phyloP scores from a whole-genome alignment of 2,797 vertebrate species.

The Carcharodon carcharias region DNA sequence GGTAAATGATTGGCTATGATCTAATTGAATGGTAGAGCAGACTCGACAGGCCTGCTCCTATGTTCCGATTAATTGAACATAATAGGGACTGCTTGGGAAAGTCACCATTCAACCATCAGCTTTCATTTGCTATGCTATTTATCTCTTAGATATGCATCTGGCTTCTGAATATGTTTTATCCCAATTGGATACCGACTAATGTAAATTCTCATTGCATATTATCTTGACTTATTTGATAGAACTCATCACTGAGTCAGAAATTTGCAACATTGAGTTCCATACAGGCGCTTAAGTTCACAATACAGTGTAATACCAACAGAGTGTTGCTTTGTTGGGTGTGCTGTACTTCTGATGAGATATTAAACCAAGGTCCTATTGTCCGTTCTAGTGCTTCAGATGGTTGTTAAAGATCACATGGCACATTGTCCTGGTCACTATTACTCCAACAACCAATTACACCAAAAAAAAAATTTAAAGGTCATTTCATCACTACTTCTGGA shows the following conservation, averaged over 20 bases:
- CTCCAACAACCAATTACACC: not conserved
- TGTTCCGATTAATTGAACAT: not conserved
- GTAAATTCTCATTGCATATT: not conserved
- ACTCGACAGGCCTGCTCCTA: too few species aligned
- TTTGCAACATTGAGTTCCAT: not conserved
- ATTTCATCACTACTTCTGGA: not conserved
- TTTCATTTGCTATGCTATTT: not conserved
- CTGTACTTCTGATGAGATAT: not conserved
- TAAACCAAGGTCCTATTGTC: not conserved
- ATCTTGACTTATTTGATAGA: not conserved
- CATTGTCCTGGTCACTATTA: not conserved
- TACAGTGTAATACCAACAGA: not conserved
- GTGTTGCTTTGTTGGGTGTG: not conserved
- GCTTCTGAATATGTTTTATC: not conserved
- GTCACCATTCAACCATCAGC: not conserved
- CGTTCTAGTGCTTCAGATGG: not conserved
- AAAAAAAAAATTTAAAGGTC: not conserved
- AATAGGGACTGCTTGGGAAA: not conserved
- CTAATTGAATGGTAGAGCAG: too few species aligned
- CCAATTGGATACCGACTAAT: not conserved
- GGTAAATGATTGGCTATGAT: too few species aligned
- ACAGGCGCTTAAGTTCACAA: not conserved
- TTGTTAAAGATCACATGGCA: not conserved
- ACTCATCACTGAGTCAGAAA: not conserved
- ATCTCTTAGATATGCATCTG: not conserved